Conservation (phyloP, 2,113 vertebrate genomes). For the Todiramphus saurophagus region DNA sequence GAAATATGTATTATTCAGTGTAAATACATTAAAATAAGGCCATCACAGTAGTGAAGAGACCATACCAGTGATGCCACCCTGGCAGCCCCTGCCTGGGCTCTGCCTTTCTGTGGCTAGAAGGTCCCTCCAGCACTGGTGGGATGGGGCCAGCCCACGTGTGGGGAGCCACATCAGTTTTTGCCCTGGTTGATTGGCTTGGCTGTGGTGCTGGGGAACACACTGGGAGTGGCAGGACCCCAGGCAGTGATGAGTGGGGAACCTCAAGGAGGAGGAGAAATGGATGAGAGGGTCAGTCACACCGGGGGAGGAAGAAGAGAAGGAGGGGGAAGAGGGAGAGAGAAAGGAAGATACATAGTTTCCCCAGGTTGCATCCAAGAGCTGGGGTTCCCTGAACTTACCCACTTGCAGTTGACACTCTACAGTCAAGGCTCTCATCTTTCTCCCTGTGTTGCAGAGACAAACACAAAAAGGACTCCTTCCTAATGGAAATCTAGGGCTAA, state of each 20-base stretch:
- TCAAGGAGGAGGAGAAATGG: not conserved
- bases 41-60: not conserved
- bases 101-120: not conserved
- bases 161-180: not conserved
- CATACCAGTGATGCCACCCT: not conserved
- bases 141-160: fast-evolving
- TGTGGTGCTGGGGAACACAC: fast-evolving
- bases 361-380: not conserved
- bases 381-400: not conserved
- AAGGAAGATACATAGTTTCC: not conserved
- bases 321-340: not conserved
- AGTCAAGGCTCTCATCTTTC: not conserved
- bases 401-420: not conserved
- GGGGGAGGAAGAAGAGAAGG: too few relatives aligned
- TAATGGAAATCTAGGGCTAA: not conserved
- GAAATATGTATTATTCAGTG: not conserved
- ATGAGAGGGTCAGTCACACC: not conserved
- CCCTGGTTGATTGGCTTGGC: not conserved
- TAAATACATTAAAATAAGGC: not conserved
- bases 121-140: fast-evolving
- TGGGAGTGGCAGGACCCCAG: fast-evolving
- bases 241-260: not conserved
- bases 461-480: not conserved
- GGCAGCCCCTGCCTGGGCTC: not conserved
- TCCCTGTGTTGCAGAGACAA: not conserved